Evolutionary conservation across 2,888 invertebrate species (phyloP), one percentile per base, ranked within the genome.

Genomic region (Drosophila mayaguana): DNA sequence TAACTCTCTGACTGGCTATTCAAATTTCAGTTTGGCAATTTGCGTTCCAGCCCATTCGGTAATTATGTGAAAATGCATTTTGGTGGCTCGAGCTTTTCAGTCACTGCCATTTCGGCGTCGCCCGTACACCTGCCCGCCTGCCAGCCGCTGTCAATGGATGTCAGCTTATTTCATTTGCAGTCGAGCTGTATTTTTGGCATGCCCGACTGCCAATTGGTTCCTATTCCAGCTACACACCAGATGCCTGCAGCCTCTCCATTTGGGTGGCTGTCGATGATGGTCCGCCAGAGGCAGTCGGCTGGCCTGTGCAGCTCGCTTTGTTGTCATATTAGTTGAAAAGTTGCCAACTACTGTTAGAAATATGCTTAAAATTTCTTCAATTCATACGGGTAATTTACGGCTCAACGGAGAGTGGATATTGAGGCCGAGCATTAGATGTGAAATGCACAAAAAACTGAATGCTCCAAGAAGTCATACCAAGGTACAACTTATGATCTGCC

Each of bases 61-160:
- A 87, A 87, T 87, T 89, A 89, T 87, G 84, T 89, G 84, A 85
- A 85, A 85, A 85, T 87, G 77, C 87, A 73, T 84, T 84, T 78
- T 72, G 87, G 72, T 72, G 61, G 70, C 78, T 67, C 72, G 72
- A 63, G 81, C 69, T 77, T 88, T 78, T 67, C 66, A 67, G 56
- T 65, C 59, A 63, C 60, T 71, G 68, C 71, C 78, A 64, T 65
- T 75, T 69, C 32, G 55, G 72, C 63, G 72, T 65, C 64, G 51
- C 60, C 68, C 64, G 42, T 56, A 55, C 34, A 69, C 53, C 63
- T 61, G 63, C 67, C 60, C 55, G 60, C 64, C 64, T 11, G 22
- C 34, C 34, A 67, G 18, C 20, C 50, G 60, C 81, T 79, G 89
- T 81, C 84, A 79, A 77, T 84, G 89, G 81, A 83, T 83, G 84